A percentile compares a stretch with the other conserved stretches of the same genome.
phyloP scores from a whole-genome alignment of 2,888 invertebrate species.

The Stramonita haemastoma region DNA sequence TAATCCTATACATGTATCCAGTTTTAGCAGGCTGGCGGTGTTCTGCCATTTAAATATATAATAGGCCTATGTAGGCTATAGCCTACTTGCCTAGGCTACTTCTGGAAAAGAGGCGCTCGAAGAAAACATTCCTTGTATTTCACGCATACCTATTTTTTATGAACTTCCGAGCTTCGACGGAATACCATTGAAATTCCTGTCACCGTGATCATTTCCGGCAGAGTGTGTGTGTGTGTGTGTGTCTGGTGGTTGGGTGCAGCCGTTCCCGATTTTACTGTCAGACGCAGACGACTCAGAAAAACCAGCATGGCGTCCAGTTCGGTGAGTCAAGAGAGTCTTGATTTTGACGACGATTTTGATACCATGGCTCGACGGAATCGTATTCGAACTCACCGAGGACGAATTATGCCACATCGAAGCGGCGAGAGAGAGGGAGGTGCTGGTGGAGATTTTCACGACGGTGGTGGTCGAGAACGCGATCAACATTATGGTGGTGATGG shows the following conservation, averaged over 20 bases:
- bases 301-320: conserved; percentile 81
- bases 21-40: too few species aligned
- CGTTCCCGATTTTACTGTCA: background rate
- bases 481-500: conserved; percentile 42
- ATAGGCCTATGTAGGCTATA: too few species aligned
- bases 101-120: too few species aligned
- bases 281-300: background rate
- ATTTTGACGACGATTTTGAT: conserved; percentile 80
- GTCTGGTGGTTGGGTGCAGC: background rate
- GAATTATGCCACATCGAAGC: conserved; percentile 65
- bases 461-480: conserved; percentile 53
- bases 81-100: too few species aligned
- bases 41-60: too few species aligned
- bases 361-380: conserved; percentile 80
- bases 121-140: too few species aligned
- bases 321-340: conserved; percentile 82
- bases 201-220: conserved; percentile 9
- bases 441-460: conserved; percentile 42
- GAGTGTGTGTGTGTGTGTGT: background rate
- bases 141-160: too few species aligned
- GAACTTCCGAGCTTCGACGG: too few species aligned
- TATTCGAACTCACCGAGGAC: conserved; percentile 80
- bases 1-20: too few species aligned
- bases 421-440: conserved; percentile 55
- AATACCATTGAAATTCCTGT: background rate